phyloP scores from a whole-genome alignment of 2,113 vertebrate genomes.

The Recurvirostra avosetta region DNA sequence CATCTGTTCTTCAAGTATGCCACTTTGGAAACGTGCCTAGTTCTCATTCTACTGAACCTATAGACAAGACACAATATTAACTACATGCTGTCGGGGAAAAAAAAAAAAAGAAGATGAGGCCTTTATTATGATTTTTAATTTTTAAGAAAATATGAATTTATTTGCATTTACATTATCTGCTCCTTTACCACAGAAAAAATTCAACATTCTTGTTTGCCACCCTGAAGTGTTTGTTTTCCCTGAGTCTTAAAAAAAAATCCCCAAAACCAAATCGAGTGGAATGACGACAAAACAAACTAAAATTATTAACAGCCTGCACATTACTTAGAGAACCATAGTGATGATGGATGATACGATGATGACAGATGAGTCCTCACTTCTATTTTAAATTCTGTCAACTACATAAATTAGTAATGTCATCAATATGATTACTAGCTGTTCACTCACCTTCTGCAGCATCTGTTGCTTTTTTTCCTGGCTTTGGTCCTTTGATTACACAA shows the following conservation, averaged over 20 bases:
- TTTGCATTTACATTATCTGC: neutral
- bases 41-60: neutral
- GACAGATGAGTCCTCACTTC: conserved; percentile 29
- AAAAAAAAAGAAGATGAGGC: accelerated
- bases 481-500: neutral
- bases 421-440: conserved; percentile 43
- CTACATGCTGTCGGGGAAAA: accelerated
- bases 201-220: neutral
- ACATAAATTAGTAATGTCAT: conserved; percentile 48
- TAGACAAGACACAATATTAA: neutral
- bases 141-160: neutral
- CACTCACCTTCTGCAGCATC: conserved; percentile 26
- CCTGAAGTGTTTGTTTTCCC: neutral
- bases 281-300: neutral
- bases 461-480: conserved; percentile 31
- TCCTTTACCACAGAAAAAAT: neutral
- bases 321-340: neutral
- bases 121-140: neutral
- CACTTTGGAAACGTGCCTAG: neutral
- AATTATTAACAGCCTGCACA: neutral
- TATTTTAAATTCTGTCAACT: conserved; percentile 40
- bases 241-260: neutral
- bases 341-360: conserved; percentile 23
- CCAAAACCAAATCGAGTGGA: neutral
- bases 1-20: neutral